phyloP scores from a whole-genome alignment of 2,888 invertebrate species.

The Caenorhabditis zanzibari region DNA sequence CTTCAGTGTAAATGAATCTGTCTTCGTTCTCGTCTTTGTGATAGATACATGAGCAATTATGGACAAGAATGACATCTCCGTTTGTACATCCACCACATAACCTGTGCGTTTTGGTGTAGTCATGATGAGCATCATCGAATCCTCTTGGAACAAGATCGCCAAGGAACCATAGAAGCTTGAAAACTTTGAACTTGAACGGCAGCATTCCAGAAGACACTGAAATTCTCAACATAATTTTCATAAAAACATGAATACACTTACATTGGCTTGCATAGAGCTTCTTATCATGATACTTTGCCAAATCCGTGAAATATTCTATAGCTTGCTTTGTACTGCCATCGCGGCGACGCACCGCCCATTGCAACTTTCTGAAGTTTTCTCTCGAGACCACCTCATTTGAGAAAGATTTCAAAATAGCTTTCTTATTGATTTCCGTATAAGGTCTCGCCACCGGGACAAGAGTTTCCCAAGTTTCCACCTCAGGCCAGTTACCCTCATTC shows the following conservation, averaged over 20 bases:
- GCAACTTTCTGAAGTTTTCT: constrained; percentile 16
- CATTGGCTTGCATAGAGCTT: not conserved
- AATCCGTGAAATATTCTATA: constrained; percentile 30
- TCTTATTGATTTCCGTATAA: not conserved
- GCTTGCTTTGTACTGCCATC: not conserved
- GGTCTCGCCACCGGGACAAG: no score
- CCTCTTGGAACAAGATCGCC: not conserved
- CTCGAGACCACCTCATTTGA: not conserved
- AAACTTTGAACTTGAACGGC: constrained; percentile 25
- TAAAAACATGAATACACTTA: not conserved
- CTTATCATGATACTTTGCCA: not conserved
- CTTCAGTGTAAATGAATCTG: constrained; percentile 4
- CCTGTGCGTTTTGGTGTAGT: not conserved
- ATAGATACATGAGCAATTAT: constrained; percentile 21
- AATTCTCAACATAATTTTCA: not conserved
- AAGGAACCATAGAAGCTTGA: constrained; percentile 40
- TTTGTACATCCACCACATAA: constrained; percentile 39
- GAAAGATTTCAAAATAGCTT: not conserved
- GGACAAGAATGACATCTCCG: constrained; percentile 24
- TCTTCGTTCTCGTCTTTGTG: not conserved
- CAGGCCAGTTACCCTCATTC: no score
- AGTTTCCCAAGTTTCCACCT: no score
- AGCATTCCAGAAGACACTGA: constrained; percentile 1
- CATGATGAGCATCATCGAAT: not conserved
- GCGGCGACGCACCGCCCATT: constrained; percentile 21